Evolutionary conservation across 2,888 invertebrate species (phyloP), one percentile per base, ranked within the genome.

Genomic region (Dysmachus trigonus): DNA sequence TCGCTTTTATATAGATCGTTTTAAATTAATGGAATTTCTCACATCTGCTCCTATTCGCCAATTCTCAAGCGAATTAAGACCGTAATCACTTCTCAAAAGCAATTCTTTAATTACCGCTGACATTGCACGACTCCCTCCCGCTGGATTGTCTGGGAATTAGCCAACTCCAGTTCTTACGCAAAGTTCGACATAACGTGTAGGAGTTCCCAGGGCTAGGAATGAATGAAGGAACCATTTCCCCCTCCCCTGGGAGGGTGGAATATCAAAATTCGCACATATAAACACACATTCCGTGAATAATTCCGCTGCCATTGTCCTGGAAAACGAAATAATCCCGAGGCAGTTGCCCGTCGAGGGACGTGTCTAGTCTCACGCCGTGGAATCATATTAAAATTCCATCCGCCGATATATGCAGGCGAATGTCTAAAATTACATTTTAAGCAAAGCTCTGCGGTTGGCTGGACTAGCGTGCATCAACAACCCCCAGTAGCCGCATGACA

Each of bases 311-410:
- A 47, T 77, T 76, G 76, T 38, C 33, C 33, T 38, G 35, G 77
- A 47, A 77, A 47, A 41, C 77, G 47, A 77, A 77, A 77, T 77
- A 77, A 77, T 77, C 77, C 47, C 77, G 47, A 77, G 38, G 15
- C 15, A 77, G 30, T 27, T 41, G 27, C 47, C 47, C 30, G 77
- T n/a, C 30, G 18, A 41, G 77, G 47, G 77, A 77, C 77, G 77
- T 77, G 77, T 77, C 77, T 77, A 77, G 77, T 77, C 77, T 77
- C 77, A 47, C 47, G 77, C 62, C 47, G 22, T 62, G 62, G 81
- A 35, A 81, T 81, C 81, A 81, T 81, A 81, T 81, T 81, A 81
- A 81, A 81, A 81, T 81, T 81, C 81, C 81, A 81, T 81, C n/a
- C 53, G 53, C 53, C 53, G 18, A 47, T 77, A 47, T 77, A 41